Percentiles rank a stretch among this genome's conserved stretches.
phyloP scores from a whole-genome alignment of 2,797 vertebrate species.

The Myoxocephalus aenaeus region DNA sequence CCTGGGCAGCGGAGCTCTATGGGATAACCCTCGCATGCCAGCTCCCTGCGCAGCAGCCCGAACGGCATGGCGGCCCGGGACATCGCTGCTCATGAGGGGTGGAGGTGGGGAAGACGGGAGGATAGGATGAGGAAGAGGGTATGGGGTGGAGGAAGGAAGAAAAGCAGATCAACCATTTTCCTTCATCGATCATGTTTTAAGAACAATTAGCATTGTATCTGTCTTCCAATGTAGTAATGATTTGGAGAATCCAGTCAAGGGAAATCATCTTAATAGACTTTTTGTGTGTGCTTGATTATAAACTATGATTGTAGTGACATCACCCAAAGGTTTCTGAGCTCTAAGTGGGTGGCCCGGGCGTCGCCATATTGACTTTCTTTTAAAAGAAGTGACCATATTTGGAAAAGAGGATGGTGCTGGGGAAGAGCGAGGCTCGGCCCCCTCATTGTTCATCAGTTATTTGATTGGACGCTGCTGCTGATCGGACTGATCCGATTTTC shows the following conservation, averaged over 20 bases:
- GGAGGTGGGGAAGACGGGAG: neutral
- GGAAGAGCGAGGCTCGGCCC: too few relatives aligned
- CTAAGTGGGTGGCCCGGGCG: too few relatives aligned
- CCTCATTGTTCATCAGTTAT: too few relatives aligned
- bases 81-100: constrained; percentile 79
- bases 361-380: too few relatives aligned
- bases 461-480: too few relatives aligned
- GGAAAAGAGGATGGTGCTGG: too few relatives aligned
- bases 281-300: too few relatives aligned
- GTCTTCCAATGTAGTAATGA: neutral
- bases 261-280: neutral
- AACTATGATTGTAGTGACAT: too few relatives aligned
- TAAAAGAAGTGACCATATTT: too few relatives aligned
- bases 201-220: neutral
- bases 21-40: constrained; percentile 94
- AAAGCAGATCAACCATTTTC: neutral
- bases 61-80: constrained; percentile 90
- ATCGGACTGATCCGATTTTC: too few relatives aligned
- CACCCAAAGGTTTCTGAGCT: too few relatives aligned
- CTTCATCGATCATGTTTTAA: neutral
- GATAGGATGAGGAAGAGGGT: neutral
- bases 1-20: constrained; percentile 93
- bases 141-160: neutral
- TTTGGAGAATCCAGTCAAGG: neutral
- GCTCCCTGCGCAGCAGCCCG: constrained; percentile 90